Conservation (phyloP, 1,140 invertebrate genomes). For the Acromyrmex heyeri region DNA sequence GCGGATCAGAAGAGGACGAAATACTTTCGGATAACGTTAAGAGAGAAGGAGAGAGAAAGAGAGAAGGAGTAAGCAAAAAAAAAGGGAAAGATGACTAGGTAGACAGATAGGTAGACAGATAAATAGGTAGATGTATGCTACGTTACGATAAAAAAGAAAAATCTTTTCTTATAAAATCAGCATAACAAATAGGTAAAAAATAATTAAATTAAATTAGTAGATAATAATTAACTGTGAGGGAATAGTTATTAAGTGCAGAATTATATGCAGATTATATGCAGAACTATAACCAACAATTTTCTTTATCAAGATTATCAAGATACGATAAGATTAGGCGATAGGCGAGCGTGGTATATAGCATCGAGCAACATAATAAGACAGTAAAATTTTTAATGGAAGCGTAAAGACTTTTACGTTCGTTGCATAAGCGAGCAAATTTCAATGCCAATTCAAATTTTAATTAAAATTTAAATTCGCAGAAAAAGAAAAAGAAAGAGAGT, state of each 20-base stretch:
- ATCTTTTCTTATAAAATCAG: neutral
- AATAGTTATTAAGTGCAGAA: slow-evolving; percentile 6
- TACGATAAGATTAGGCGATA: neutral
- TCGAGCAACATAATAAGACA: slow-evolving; percentile 4
- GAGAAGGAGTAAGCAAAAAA: slow-evolving; percentile 17
- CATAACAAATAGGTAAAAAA: neutral
- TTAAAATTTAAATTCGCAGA: slow-evolving; percentile 43
- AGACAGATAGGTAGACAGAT: slow-evolving; percentile 42
- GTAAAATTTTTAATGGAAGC: slow-evolving; percentile 18
- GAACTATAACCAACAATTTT: neutral
- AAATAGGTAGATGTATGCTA: slow-evolving; percentile 4
- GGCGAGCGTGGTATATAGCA: neutral
- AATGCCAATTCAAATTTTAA: slow-evolving; percentile 46
- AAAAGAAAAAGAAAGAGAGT: slow-evolving; percentile 16
- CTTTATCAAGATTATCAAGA: slow-evolving; percentile 2
- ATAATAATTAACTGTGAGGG: neutral
- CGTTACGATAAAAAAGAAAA: slow-evolving; percentile 20
- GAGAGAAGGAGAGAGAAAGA: slow-evolving; percentile 22
- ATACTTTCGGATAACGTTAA: slow-evolving; percentile 12
- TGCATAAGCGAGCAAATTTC: slow-evolving; percentile 11
- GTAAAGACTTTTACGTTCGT: neutral
- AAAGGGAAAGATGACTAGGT: slow-evolving; percentile 35
- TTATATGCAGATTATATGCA: neutral
- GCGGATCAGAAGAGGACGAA: slow-evolving; percentile 58
- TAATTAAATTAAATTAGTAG: slow-evolving; percentile 21